Conservation (phyloP, 2,888 invertebrate species). For the Muscina levida region DNA sequence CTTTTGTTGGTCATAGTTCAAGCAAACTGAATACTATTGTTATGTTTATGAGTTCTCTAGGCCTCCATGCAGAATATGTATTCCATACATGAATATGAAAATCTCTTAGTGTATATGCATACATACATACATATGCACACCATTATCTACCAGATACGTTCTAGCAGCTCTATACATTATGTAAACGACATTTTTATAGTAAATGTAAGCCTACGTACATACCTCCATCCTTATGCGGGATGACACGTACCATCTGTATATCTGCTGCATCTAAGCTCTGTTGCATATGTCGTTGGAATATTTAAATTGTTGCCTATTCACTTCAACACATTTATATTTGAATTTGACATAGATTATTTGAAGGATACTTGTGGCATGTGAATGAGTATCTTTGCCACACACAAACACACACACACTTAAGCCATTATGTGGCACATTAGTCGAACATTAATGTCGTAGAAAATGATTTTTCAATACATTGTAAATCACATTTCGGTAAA, state of each 20-base stretch:
- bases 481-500: neutral
- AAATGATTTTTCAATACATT: conserved; percentile 9
- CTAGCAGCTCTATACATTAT: neutral
- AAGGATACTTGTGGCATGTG: conserved; percentile 20
- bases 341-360: conserved; percentile 33
- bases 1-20: too few relatives aligned
- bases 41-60: too few relatives aligned
- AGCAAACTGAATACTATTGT: too few relatives aligned
- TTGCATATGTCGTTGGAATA: conserved; percentile 58
- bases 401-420: neutral
- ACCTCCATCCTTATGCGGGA: too few relatives aligned
- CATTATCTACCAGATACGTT: neutral
- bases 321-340: conserved; percentile 43
- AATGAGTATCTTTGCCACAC: neutral
- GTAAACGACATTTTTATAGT: neutral
- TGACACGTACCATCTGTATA: conserved; percentile 50
- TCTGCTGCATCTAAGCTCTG: conserved; percentile 56
- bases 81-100: too few relatives aligned
- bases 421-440: conserved; percentile 2
- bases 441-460: neutral
- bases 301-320: conserved; percentile 54
- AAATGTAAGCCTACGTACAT: too few relatives aligned
- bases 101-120: too few relatives aligned
- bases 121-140: too few relatives aligned
- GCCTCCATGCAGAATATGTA: too few relatives aligned